Base-by-base conservation (phyloP, 2,113 vertebrate species). In the Centropus unirufus region DNA sequence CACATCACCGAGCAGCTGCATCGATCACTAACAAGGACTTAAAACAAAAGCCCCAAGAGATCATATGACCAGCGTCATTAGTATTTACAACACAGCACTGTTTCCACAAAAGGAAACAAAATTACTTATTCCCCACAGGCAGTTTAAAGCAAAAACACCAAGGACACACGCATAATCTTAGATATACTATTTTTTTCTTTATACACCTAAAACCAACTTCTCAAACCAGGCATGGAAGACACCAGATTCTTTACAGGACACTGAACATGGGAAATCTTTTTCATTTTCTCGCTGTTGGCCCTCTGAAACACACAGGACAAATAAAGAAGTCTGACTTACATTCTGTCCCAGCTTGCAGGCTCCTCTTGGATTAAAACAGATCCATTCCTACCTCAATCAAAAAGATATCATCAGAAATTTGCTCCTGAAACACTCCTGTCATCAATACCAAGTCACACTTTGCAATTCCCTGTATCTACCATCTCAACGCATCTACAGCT, bases 11-110 rank as follows among this genome's bases (percentile, higher is more conserved):
- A 76, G 80, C 90, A 96, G 95, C 85, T 93, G 93, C 88, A 90
- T 66, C 78, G 63, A n/a, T 78, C 72, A 96, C 92, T 95, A 92
- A 86, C 66, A 62, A 51, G 27, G 36, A 36, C 36, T 62, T 23
- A 85, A 85, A 92, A 95, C 67, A 95, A 95, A 95, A 95, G 75
- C 55, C 72, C 30, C 47, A 74, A 72, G 52, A 57, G 75, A 93
- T 72, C 88, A 89, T 36, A 52, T 95, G 95, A 90, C 57, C 44
- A 70, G 5, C 10, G 22, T 64, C 83, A 39, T 89, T 34, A 75
- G 52, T 36, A 78, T 54, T 77, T 83, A 90, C 59, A 91, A 91
- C 47, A 82, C 74, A 89, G 80, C 49, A 74, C 39, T 26, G 30
- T 46, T 88, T 88, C 79, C 83, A 83, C 62, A 92, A 73, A 91